These are phyloP conservation scores for Volucella inflata DNA, from an alignment of 2,888 invertebrate species.

Conservation along the genomic window DNA sequence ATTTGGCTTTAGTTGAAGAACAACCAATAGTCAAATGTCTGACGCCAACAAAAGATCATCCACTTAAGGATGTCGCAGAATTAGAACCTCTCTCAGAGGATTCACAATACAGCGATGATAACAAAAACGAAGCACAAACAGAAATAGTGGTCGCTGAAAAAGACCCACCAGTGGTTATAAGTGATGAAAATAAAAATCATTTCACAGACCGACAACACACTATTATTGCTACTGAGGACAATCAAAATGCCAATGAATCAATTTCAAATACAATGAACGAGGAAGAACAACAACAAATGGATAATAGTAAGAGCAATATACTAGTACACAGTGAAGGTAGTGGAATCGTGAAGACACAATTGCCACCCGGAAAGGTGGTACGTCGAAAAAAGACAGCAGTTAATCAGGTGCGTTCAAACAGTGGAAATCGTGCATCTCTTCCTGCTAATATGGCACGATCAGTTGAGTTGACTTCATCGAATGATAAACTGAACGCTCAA, in stretches of 20 bases:
- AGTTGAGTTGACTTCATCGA: constrained; percentile 78
- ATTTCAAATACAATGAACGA: constrained; percentile 75
- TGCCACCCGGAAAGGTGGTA: constrained; percentile 89
- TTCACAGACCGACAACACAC: constrained; percentile 77
- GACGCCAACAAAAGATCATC: constrained; percentile 77
- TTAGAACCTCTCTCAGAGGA: constrained; percentile 61
- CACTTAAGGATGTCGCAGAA: constrained; percentile 74
- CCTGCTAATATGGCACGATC: constrained; percentile 85
- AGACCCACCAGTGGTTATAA: constrained; percentile 26
- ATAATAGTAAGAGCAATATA: constrained; percentile 78
- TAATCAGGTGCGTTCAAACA: constrained; percentile 78
- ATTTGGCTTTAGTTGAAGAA: constrained; percentile 29
- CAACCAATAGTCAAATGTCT: constrained; percentile 58
- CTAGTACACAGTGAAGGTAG: constrained; percentile 86
- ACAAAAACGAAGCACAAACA: constrained; percentile 70
- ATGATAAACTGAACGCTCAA: constrained; percentile 84
- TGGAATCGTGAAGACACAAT: constrained; percentile 87
- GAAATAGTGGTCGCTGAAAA: constrained; percentile 42
- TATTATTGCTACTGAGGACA: constrained; percentile 79
- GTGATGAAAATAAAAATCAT: constrained; percentile 64
- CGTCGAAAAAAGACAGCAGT: constrained; percentile 81
- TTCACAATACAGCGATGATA: constrained; percentile 72
- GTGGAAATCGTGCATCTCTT: constrained; percentile 87
- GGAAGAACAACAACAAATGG: constrained; percentile 77
- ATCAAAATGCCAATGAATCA: constrained; percentile 81